Conservation (phyloP, 2,888 invertebrate genomes). For the Perdita meconis region DNA sequence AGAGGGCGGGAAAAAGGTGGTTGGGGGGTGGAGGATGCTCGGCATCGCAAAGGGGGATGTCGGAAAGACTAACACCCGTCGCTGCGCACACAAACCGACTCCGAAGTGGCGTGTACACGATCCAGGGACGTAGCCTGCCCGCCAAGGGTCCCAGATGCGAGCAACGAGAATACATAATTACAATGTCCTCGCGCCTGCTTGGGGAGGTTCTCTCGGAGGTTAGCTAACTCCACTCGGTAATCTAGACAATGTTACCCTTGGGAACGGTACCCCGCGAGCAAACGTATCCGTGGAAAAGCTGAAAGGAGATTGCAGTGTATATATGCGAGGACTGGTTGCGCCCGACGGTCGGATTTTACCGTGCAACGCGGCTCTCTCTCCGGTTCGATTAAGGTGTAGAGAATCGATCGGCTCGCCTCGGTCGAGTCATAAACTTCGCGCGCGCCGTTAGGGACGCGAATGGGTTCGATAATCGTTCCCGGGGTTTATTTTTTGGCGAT, state of each 20-base stretch:
- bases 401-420: slow-evolving; percentile 27
- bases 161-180: slow-evolving; percentile 80
- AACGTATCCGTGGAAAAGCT: slow-evolving; percentile 71
- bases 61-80: slow-evolving; percentile 51
- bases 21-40: slow-evolving; percentile 28
- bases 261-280: slow-evolving; percentile 63
- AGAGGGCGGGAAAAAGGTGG: slow-evolving; percentile 47
- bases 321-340: slow-evolving; percentile 18
- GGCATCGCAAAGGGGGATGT: slow-evolving; percentile 53
- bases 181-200: slow-evolving; percentile 77
- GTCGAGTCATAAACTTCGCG: slow-evolving; percentile 43
- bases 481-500: slow-evolving; percentile 28
- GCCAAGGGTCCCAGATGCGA: slow-evolving; percentile 77
- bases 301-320: slow-evolving; percentile 68
- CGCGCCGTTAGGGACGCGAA: slow-evolving; percentile 44
- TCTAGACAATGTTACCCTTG: slow-evolving; percentile 77
- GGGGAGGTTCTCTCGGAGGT: slow-evolving; percentile 73
- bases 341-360: slow-evolving; percentile 31
- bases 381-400: slow-evolving; percentile 32
- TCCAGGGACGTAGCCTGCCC: slow-evolving; percentile 52
- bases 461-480: slow-evolving; percentile 35
- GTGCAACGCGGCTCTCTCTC: slow-evolving; percentile 9
- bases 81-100: slow-evolving; percentile 30
- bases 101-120: slow-evolving; percentile 47
- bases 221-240: slow-evolving; percentile 76